These are phyloP conservation scores for Nanorana parkeri DNA, from an alignment of 2,113 vertebrate genomes.

Conservation along the genomic window DNA sequence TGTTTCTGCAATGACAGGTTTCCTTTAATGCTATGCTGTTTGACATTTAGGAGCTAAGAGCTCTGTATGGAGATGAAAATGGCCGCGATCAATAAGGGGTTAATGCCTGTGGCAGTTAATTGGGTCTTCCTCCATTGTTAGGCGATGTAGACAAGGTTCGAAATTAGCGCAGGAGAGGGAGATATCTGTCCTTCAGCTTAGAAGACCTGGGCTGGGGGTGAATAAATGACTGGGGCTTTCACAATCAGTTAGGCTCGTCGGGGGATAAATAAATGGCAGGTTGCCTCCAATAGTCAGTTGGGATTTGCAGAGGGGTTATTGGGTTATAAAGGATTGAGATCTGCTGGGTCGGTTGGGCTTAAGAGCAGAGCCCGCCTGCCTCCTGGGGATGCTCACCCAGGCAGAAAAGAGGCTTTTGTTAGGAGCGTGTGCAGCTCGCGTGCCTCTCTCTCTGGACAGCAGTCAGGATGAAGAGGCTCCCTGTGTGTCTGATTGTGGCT, in stretches of 20 bases:
- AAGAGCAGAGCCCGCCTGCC: conserved; percentile 20
- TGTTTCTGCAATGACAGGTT: too few relatives aligned
- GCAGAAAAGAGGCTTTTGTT: conserved; percentile 80
- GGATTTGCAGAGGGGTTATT: conserved; percentile 49
- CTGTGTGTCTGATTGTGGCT: neutral
- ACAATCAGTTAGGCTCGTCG: conserved; percentile 39
- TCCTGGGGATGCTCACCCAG: conserved; percentile 59
- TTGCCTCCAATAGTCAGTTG: conserved; percentile 55
- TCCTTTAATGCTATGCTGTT: too few relatives aligned
- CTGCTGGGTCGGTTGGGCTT: conserved; percentile 50
- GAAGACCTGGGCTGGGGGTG: conserved; percentile 25
- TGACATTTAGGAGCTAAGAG: too few relatives aligned
- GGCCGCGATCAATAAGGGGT: conserved; percentile 1
- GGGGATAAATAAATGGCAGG: conserved; percentile 53
- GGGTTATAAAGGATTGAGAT: conserved; percentile 42
- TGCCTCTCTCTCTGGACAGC: conserved; percentile 66
- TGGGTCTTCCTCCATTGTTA: conserved; percentile 34
- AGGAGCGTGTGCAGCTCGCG: conserved; percentile 79
- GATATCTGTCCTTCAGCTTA: conserved; percentile 6
- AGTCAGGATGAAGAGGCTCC: conserved; percentile 26
- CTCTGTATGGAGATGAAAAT: too few relatives aligned
- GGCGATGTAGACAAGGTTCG: conserved; percentile 24
- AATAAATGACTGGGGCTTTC: conserved; percentile 36
- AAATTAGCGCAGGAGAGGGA: conserved; percentile 31
- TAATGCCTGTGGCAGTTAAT: conserved; percentile 34